Conservation (phyloP, 1,140 invertebrate genomes). For the Saxidomus purpurata region DNA sequence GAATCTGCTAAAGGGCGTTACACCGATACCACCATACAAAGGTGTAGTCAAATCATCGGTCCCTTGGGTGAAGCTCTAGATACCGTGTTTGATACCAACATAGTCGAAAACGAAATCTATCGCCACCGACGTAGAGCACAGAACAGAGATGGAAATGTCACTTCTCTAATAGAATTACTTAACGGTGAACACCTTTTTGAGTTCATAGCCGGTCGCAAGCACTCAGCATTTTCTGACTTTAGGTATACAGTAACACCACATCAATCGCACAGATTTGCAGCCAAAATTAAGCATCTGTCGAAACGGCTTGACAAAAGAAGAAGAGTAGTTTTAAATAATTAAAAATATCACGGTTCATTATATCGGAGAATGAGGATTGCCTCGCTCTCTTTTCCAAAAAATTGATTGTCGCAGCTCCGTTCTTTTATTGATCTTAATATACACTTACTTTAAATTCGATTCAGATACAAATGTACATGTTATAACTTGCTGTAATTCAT, state of each 20-base stretch:
- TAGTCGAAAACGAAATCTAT: constrained; percentile 67
- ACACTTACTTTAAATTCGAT: too few relatives aligned
- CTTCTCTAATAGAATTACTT: background rate
- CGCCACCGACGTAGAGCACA: constrained; percentile 52
- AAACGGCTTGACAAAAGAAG: background rate
- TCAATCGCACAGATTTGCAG: background rate
- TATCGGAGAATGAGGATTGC: background rate
- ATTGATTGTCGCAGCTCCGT: too few relatives aligned
- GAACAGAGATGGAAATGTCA: constrained; percentile 26
- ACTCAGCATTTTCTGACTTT: background rate
- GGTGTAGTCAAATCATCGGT: constrained; percentile 65
- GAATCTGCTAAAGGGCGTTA: constrained; percentile 54
- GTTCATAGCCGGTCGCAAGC: background rate
- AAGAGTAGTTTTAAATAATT: background rate
- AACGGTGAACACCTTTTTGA: background rate
- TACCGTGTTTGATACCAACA: constrained; percentile 43
- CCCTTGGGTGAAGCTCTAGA: constrained; percentile 63
- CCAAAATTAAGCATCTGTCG: background rate
- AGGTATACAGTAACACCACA: background rate
- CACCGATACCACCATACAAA: constrained; percentile 56
- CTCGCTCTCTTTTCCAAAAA: background rate
- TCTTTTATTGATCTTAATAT: too few relatives aligned
- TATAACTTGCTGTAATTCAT: too few relatives aligned
- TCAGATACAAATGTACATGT: too few relatives aligned
- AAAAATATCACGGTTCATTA: too few relatives aligned